Conservation (phyloP, 2,888 invertebrate species). For the Macrosoma leucophasiata region DNA sequence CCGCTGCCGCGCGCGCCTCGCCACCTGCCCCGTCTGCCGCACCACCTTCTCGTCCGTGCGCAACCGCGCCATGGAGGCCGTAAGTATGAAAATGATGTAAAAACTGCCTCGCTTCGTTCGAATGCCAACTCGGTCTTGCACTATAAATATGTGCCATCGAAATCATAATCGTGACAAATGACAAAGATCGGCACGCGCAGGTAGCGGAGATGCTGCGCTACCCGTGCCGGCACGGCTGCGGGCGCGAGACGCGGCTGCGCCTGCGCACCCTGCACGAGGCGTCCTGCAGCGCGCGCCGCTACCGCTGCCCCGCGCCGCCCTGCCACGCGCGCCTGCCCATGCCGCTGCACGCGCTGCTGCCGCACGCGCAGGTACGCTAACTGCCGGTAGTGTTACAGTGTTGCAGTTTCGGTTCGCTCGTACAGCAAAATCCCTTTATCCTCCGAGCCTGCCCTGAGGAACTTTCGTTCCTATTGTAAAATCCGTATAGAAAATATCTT, state of each 20-base stretch:
- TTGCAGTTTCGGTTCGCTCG: too few relatives aligned
- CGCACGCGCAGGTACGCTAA: constrained; percentile 31
- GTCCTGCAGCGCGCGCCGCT: constrained; percentile 58
- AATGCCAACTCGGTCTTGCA: too few relatives aligned
- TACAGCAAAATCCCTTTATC: too few relatives aligned
- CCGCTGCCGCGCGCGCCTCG: constrained; percentile 71
- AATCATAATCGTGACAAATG: too few relatives aligned
- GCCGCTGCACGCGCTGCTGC: constrained; percentile 35
- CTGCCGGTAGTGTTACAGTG: too few relatives aligned
- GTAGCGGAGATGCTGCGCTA: constrained; percentile 71
- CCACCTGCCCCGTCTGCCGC: constrained; percentile 77
- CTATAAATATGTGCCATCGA: too few relatives aligned
- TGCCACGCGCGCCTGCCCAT: constrained; percentile 42
- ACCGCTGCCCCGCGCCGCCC: constrained; percentile 60
- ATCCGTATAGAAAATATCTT: too few relatives aligned
- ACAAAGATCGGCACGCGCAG: constrained; percentile 36
- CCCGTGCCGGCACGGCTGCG: constrained; percentile 73
- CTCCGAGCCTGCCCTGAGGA: too few relatives aligned
- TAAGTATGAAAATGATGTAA: constrained; percentile 27
- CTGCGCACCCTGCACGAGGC: constrained; percentile 65
- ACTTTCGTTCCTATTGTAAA: too few relatives aligned
- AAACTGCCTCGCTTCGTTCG: neutral
- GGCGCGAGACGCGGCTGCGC: constrained; percentile 55
- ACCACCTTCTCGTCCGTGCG: constrained; percentile 66
- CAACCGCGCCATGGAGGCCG: constrained; percentile 74